Percentiles rank a stretch among this genome's conserved stretches.
These are phyloP conservation scores for Callyntrura sp. DNA, from an alignment of 2,888 invertebrate genomes.

Conservation along the genomic window DNA sequence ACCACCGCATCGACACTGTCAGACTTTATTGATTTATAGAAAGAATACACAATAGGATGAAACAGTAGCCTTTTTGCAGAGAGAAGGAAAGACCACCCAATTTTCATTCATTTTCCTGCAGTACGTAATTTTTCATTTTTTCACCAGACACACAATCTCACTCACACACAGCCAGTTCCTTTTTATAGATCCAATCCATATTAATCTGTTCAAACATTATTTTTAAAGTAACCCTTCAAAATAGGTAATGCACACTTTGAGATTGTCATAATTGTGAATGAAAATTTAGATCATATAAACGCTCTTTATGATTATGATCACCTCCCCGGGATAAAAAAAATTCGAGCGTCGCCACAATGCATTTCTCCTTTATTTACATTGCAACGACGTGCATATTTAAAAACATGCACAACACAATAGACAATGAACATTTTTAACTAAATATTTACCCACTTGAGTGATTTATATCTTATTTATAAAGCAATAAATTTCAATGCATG, in stretches of 20 bases:
- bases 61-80: conserved; percentile 56
- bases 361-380: conserved; percentile 37
- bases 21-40: conserved; percentile 50
- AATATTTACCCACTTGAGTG: conserved; percentile 74
- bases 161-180: neutral
- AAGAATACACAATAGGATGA: conserved; percentile 39
- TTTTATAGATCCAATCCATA: conserved; percentile 8
- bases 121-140: conserved; percentile 42
- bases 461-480: conserved; percentile 75
- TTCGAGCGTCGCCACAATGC: conserved; percentile 23
- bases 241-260: neutral
- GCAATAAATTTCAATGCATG: conserved; percentile 65
- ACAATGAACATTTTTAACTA: conserved; percentile 61
- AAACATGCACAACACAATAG: conserved; percentile 19
- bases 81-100: conserved; percentile 36
- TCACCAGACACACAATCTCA: conserved; percentile 22
- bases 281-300: conserved; percentile 17
- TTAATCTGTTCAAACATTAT: neutral
- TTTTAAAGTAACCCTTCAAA: neutral
- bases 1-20: conserved; percentile 49
- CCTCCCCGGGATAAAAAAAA: conserved; percentile 7
- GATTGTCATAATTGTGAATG: conserved; percentile 13
- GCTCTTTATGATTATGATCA: conserved; percentile 16
- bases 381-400: too few species aligned
- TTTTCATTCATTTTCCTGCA: conserved; percentile 19